Evolutionary conservation across 2,797 vertebrate species (phyloP), one percentile per base, ranked within the genome.

Genomic region (Meriones psammophilus): DNA sequence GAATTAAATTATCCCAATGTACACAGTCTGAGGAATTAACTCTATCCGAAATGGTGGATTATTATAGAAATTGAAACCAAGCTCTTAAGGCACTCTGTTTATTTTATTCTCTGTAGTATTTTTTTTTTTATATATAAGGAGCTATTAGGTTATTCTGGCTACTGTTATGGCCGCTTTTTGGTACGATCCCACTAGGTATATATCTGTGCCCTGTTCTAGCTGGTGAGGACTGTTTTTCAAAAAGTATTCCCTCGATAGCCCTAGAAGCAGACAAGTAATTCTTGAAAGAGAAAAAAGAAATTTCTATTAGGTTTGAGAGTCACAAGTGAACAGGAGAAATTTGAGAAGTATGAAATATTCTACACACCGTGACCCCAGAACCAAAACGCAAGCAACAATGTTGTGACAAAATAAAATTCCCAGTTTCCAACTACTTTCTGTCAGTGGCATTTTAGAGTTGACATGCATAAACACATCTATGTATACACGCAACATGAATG

Each of bases 271-370:
- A 97, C 96, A 97, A 98, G 96, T 97, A 98, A 98, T 98, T 98
- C 98, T 98, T 98, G 98, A 98, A 98, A 76, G 95, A 91, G 96
- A 96, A 97, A 98, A 98, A 97, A 94, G 98, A 97, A 96, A 98
- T 91, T 98, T 98, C 97, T 98, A 98, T 98, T 98, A 98, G 97
- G 97, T 97, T 97, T 96, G 98, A 98, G 97, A 98, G 98, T 96
- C 98, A 98, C 97, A 97, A 95, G 96, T 94, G 96, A 98, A 97
- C 95, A 98, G 97, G 97, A 89, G 97, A 96, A 98, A 98, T 83
- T 96, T 98, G 98, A 98, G 98, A 98, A 98, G 97, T 98, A 97
- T 98, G 96, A 98, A 98, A 98, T 98, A 98, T 98, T 98, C 97
- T 97, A 96, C 84, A 96, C 93, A 96, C 95, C 97, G 62, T 86